Evolutionary conservation across 2,797 vertebrate species (phyloP), one percentile per base, ranked within the genome.

Genomic region (Chromis chromis): DNA sequence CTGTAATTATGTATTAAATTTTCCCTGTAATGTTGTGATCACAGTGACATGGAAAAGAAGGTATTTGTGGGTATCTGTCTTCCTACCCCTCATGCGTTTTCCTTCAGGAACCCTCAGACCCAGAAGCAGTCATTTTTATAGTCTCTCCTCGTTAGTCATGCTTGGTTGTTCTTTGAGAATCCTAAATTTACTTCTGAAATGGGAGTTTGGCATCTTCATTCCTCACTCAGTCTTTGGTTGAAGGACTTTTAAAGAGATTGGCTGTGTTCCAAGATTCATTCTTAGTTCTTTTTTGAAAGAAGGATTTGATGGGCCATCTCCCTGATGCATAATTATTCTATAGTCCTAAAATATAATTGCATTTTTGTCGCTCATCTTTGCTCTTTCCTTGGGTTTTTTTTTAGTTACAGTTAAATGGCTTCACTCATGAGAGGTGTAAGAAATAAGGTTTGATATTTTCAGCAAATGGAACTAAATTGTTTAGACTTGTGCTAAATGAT

Each of bases 311-410:
- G 25, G 63, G 48, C 68, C 24, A 52, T 78, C 50, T 78, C 68
- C 54, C 77, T 0, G 6, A 78, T 75, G 74, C 44, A 60, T 78
- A 84, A 82, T 87, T 82, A 75, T 72, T 72, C 68, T 74, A 55
- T 12, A 70, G 65, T 62, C 31, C 65, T 76, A 72, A 74, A 81
- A 81, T 83, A 78, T 75, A 82, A 80, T 82, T 72, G 68, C 70
- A 46, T 73, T 82, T 85, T 65, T 79, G 69, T 76, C 31, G 2
- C 65, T 65, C 7, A 12, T 64, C 70, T 73, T 61, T 40, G 53
- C 62, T 65, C 55, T 68, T 77, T 82, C 67, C 56, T 60, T 16
- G 14, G 48, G 56, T 8, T 60, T 80, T 75, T 61, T 52, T 44
- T 72, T 56, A 48, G 58, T 59, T 60, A 65, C 53, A 68, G 60